phyloP scores from a whole-genome alignment of 2,888 invertebrate species.

The Drosophila sordidula region DNA sequence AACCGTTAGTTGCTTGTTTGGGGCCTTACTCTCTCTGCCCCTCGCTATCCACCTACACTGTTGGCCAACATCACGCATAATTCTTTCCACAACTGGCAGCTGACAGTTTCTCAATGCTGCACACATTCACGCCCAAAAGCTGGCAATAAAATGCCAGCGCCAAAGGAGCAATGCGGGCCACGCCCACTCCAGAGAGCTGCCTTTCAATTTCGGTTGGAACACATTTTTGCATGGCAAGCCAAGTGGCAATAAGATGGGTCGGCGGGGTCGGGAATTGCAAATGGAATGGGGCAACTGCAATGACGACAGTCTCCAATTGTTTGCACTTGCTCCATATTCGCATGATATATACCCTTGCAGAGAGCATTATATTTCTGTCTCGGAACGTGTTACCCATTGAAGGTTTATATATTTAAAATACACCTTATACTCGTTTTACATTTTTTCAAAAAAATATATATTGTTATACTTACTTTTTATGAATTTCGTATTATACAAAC shows the following conservation, averaged over 20 bases:
- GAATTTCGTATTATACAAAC: too few species aligned
- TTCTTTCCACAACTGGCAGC: slow-evolving; percentile 46
- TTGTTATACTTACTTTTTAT: too few species aligned
- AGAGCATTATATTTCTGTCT: not conserved
- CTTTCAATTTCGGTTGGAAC: slow-evolving; percentile 64
- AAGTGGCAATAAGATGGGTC: slow-evolving; percentile 27
- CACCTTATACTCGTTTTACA: too few species aligned
- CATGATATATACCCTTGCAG: slow-evolving; percentile 1
- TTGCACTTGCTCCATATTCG: slow-evolving; percentile 56
- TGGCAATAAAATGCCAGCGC: slow-evolving; percentile 49
- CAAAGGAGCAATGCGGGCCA: slow-evolving; percentile 41
- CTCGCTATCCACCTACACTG: not conserved
- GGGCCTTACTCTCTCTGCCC: not conserved
- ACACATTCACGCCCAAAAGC: slow-evolving; percentile 58
- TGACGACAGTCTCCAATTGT: slow-evolving; percentile 58
- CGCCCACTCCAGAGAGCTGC: slow-evolving; percentile 51
- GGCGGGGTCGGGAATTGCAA: slow-evolving; percentile 21
- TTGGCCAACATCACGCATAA: slow-evolving; percentile 45
- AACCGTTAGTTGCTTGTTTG: slow-evolving; percentile 18
- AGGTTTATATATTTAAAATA: too few species aligned
- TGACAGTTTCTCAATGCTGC: slow-evolving; percentile 50
- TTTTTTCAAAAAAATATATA: too few species aligned
- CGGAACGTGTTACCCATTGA: too few species aligned
- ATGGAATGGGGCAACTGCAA: slow-evolving; percentile 18
- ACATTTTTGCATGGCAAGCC: slow-evolving; percentile 61